Evolutionary conservation across 1,140 invertebrate species (phyloP).

Genomic region (Nasonia vitripennis): DNA sequence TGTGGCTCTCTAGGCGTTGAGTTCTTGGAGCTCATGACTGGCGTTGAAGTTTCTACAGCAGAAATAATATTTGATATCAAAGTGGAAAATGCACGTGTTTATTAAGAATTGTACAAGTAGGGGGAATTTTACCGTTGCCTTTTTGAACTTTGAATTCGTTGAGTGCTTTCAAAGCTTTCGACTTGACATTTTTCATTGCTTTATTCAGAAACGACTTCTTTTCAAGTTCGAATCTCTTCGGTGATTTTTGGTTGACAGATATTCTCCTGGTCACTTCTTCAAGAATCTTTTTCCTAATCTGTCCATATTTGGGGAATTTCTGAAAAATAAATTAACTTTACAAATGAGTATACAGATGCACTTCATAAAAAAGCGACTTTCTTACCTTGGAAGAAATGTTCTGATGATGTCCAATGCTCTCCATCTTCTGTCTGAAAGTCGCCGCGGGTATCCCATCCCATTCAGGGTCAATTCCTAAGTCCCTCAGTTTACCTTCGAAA

Average conservation of each 20-base stretch:
- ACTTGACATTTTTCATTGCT: conserved; percentile 74
- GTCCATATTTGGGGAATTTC: conserved; percentile 74
- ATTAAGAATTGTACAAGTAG: neutral
- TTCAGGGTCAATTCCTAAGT: conserved; percentile 77
- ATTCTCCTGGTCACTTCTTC: conserved; percentile 73
- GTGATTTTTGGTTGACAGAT: conserved; percentile 56
- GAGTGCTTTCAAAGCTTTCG: conserved; percentile 75
- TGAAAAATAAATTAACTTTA: conserved; percentile 63
- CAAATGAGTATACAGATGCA: conserved; percentile 16
- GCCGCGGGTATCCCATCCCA: conserved; percentile 74
- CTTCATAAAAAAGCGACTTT: conserved; percentile 3
- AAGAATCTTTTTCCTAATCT: conserved; percentile 73
- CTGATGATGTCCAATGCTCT: conserved; percentile 74
- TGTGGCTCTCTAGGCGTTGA: conserved; percentile 49
- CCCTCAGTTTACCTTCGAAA: conserved; percentile 69
- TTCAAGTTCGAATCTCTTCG: conserved; percentile 50
- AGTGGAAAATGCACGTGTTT: conserved; percentile 1
- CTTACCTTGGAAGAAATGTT: conserved; percentile 75
- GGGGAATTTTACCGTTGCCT: conserved; percentile 57
- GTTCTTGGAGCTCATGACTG: conserved; percentile 55
- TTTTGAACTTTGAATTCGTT: conserved; percentile 67
- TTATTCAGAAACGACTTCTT: conserved; percentile 70
- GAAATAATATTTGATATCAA: conserved; percentile 33
- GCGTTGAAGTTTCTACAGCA: conserved; percentile 50
- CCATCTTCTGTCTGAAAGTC: conserved; percentile 75